Conservation (phyloP, 2,888 invertebrate species). For the Selenia dentaria region DNA sequence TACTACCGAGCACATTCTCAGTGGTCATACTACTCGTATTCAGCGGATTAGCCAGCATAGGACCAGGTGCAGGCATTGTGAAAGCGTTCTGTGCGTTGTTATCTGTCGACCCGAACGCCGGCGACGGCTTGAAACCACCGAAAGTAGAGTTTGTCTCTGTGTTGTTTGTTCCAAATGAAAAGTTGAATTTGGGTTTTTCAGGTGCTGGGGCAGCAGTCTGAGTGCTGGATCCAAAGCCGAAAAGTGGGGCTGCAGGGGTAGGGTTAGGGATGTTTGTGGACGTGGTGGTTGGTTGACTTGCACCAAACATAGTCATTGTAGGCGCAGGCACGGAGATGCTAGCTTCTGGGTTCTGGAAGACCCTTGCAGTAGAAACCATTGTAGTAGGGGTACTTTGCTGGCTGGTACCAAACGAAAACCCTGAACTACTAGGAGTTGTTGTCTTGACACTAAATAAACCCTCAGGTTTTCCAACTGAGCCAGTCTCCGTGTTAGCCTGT, state of each 20-base stretch:
- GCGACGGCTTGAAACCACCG: constrained; percentile 36
- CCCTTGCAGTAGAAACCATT: constrained; percentile 32
- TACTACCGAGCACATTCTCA: background rate
- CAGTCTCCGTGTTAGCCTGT: background rate
- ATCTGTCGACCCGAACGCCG: constrained; percentile 36
- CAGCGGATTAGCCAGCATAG: constrained; percentile 1
- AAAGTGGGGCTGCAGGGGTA: constrained; percentile 39
- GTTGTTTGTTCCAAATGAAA: constrained; percentile 49
- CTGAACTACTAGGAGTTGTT: background rate
- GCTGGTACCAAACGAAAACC: constrained; percentile 1
- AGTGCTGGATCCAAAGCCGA: constrained; percentile 53
- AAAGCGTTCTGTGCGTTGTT: constrained; percentile 15
- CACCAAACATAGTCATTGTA: constrained; percentile 28
- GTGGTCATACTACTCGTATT: background rate
- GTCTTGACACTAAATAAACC: background rate
- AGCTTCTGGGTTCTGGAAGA: constrained; percentile 43
- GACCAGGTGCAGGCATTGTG: constrained; percentile 5
- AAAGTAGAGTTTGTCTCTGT: constrained; percentile 28
- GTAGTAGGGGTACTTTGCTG: constrained; percentile 18
- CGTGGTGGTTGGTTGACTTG: background rate
- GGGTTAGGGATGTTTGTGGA: constrained; percentile 40
- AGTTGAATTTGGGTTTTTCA: constrained; percentile 61
- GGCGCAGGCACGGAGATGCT: background rate
- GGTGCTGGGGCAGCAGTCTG: constrained; percentile 32
- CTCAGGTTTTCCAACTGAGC: background rate